Base-by-base conservation (phyloP, 2,113 vertebrate species). In the Hirundichthys speculiger region DNA sequence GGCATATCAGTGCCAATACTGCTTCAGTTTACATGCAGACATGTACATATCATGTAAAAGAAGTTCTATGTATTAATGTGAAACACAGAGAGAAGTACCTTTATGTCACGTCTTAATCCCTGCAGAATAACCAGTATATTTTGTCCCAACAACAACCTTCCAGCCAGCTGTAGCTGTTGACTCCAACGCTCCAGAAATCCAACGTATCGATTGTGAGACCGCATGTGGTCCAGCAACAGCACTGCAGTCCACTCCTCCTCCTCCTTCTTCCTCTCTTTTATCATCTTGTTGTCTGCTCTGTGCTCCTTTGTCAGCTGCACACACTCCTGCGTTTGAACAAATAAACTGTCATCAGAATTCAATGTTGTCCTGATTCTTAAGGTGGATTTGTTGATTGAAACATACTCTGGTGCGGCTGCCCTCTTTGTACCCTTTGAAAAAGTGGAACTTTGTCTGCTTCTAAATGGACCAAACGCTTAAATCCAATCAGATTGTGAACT, bases 161-260 rank as follows among this genome's bases (percentile, higher is more conserved):
- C 77, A 27, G 24, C 20, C 16, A 87, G 75, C 51, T 85, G 80
- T 38, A 83, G 80, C 65, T 78, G 65, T 41, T 61, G 59, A 27
- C 39, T 73, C 85, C 85, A 87, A 52, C 70, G 67, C 63, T 82
- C 47, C 63, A 87, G 60, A 22, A 73, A 53, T 2, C 57, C 24
- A 0, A 73, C 1, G 46, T 85, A 87, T n/a, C 68, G 82, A 2
- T 22, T 69, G 18, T 3, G 54, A 3, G 79, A 80, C 14, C 82
- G 64, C 15, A 87, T 85, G 77, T 78, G 82, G 27, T 85, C 77
- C 41, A 87, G 18, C 2, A 12, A 24, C 42, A 86, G 52, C 30
- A 79, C 84, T 13, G 73, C 48, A 2, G 56, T 68, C 75, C 78
- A 86, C 25, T 42, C 24, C 27, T 73, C 57, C 4, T 73, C 57